phyloP scores from a whole-genome alignment of 2,113 vertebrate genomes.

The Chlorodrepanis virens region DNA sequence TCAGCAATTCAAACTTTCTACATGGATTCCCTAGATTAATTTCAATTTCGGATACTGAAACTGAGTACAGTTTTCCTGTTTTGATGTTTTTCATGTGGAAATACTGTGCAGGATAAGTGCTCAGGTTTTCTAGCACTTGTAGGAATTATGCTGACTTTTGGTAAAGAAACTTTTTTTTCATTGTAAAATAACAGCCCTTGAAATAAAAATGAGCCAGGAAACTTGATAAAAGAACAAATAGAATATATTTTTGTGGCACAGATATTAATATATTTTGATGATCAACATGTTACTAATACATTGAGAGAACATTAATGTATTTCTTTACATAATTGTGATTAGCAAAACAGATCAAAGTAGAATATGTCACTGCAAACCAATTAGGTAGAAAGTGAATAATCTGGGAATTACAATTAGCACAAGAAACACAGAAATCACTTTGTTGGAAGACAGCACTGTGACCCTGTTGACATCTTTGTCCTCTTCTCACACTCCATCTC shows the following conservation, averaged over 20 bases:
- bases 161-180: neutral
- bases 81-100: neutral
- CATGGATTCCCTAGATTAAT: neutral
- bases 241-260: neutral
- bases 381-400: neutral
- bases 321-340: slow-evolving; percentile 2
- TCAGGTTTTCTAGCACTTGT: neutral
- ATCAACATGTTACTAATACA: neutral
- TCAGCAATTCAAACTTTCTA: neutral
- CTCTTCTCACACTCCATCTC: neutral
- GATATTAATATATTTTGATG: neutral
- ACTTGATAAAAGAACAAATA: neutral
- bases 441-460: neutral
- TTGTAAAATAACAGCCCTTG: neutral
- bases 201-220: neutral
- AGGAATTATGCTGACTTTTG: neutral
- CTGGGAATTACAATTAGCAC: neutral
- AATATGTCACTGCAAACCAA: neutral
- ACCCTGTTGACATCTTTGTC: neutral
- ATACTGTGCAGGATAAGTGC: neutral
- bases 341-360: neutral
- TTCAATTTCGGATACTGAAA: neutral
- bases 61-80: neutral
- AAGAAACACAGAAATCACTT: neutral
- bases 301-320: neutral